Evolutionary conservation across 2,113 vertebrate genomes (phyloP).

Genomic region (Peromyscus californicus): DNA sequence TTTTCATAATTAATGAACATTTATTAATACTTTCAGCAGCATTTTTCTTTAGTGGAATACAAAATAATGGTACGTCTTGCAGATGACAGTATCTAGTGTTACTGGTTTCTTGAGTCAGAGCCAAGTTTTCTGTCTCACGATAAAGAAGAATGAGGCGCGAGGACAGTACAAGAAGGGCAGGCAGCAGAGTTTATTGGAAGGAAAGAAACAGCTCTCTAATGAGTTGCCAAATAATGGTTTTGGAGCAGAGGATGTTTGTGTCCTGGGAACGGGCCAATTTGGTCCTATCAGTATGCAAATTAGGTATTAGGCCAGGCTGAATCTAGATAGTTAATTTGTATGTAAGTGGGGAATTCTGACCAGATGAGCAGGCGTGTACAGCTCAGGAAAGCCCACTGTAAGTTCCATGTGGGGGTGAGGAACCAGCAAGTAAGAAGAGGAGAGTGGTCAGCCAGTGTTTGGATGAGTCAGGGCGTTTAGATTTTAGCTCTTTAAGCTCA

Average conservation of each 20-base stretch:
- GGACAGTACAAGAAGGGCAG: neutral
- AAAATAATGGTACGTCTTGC: slow-evolving; percentile 1
- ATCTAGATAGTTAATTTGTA: neutral
- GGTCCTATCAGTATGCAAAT: neutral
- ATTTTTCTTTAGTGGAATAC: slow-evolving; percentile 22
- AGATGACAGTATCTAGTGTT: neutral
- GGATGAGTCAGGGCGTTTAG: neutral
- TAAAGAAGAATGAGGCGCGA: neutral
- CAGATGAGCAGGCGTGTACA: neutral
- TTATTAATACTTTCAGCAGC: neutral
- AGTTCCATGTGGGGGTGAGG: neutral
- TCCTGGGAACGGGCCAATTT: neutral
- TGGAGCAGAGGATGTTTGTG: neutral
- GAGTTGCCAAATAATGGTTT: neutral
- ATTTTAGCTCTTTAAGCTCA: neutral
- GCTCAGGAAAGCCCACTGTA: neutral
- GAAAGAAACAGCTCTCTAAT: neutral
- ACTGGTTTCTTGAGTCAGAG: neutral
- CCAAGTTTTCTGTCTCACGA: neutral
- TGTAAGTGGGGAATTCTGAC: neutral
- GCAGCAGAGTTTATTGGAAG: neutral
- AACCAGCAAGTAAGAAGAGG: neutral
- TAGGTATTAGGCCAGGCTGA: neutral
- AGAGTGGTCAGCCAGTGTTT: neutral
- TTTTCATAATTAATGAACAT: slow-evolving; percentile 44